Evolutionary conservation across 2,888 invertebrate genomes (phyloP), one percentile per base, ranked within the genome.

Genomic region (Didymodactylos carnosus): DNA sequence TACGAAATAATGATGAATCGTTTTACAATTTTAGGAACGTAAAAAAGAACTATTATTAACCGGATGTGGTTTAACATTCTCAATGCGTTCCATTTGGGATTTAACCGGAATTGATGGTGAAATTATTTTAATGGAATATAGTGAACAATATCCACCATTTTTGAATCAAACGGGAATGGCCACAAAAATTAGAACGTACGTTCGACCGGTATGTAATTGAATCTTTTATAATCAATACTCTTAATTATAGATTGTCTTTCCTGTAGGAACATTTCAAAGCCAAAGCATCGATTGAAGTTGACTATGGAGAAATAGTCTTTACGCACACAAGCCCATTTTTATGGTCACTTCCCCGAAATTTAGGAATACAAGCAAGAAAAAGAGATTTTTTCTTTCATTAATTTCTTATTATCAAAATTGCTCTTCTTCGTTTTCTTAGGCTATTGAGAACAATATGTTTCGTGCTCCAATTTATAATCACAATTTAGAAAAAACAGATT

Each of bases 141-240:
- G 92, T 76, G 98, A 99, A 82, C 97, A 99, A 82, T 93, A 93
- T 86, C 97, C 98, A 0, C 95, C 97, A 0, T 86, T 99, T 23
- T 88, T 97, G 85, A 93, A 91, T 84, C 95, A 97, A 86, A 80
- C 91, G 70, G 98, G 98, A 77, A 99, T 99, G 98, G 95, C 95
- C 79, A 91, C 93, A 0, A 94, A 94, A 84, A 88, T 99, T 76
- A 94, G 95, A 84, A 99, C 98, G 83, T 99, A 98, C 81, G 97
- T 95, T 83, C 97, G 62, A 35, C 62, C 62, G 35, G 62, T 62
- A 62, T n/a, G n/a, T n/a, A 35, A 62, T 10, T 62, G 11, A 8
- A 29, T n/a, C 1, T 23, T 13, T 10, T 97, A 83, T 79, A 86
- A n/a, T 29, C 23, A 23, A 23, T n/a, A n/a, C 7, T 3, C 39